A percentile compares a stretch with the other conserved stretches of the same genome.
Evolutionary conservation across 1,140 invertebrate genomes (phyloP).

Genomic region (Drosophila novamexicana): DNA sequence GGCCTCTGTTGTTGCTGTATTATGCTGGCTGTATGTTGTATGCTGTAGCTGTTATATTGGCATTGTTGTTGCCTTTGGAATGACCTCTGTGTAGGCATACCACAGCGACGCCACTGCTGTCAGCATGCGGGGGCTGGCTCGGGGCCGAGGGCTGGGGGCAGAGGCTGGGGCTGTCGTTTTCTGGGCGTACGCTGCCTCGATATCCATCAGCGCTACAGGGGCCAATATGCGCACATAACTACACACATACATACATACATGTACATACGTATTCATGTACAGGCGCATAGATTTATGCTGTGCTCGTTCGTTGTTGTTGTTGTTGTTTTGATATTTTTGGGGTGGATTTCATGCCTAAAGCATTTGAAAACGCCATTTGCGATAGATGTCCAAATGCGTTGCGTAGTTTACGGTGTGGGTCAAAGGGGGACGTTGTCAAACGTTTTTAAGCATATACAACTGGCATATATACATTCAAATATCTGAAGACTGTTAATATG

Average conservation of each 20-base stretch:
- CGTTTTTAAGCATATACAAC: no score
- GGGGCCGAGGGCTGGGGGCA: background rate
- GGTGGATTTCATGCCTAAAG: slow-evolving; percentile 61
- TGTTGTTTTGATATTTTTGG: slow-evolving; percentile 45
- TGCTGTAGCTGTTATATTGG: slow-evolving; percentile 46
- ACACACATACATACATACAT: background rate
- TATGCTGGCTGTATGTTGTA: slow-evolving; percentile 50
- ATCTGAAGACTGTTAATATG: background rate
- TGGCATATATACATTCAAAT: no score
- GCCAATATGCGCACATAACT: slow-evolving; percentile 13
- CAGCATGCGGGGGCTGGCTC: background rate
- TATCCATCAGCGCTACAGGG: slow-evolving; percentile 54
- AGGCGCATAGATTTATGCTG: slow-evolving; percentile 58
- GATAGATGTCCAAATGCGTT: slow-evolving; percentile 52
- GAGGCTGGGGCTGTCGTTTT: slow-evolving; percentile 19
- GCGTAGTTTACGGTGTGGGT: slow-evolving; percentile 53
- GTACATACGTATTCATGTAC: slow-evolving; percentile 12
- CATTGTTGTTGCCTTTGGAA: slow-evolving; percentile 83
- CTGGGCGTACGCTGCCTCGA: slow-evolving; percentile 49
- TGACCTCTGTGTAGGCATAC: slow-evolving; percentile 81
- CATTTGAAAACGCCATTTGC: slow-evolving; percentile 61
- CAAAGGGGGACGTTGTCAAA: slow-evolving; percentile 8
- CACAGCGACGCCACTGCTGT: slow-evolving; percentile 37
- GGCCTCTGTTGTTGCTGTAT: slow-evolving; percentile 38
- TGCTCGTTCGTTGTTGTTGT: slow-evolving; percentile 15